Percentiles rank a stretch among this genome's conserved stretches.
Evolutionary conservation across 2,797 vertebrate genomes (phyloP).

Genomic region (Dipus sagitta): DNA sequence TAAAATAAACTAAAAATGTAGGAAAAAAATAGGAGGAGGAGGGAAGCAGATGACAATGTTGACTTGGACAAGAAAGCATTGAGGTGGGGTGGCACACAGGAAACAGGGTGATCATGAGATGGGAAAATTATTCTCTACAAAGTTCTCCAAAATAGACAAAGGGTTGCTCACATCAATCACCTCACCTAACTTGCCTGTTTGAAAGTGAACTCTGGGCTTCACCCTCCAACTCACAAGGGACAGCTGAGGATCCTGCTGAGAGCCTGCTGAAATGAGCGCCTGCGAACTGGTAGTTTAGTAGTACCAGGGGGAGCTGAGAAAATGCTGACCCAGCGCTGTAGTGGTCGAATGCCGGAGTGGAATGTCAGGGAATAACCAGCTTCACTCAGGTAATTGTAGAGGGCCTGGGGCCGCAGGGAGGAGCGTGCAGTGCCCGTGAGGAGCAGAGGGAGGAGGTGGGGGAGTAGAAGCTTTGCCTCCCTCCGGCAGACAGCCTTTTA

Average conservation of each 20-base stretch:
- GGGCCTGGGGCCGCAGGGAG: not conserved
- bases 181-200: not conserved
- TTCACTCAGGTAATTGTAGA: not conserved
- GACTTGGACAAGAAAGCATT: not conserved
- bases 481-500: not conserved
- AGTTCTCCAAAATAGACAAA: not conserved
- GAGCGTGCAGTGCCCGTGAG: not conserved
- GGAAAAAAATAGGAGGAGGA: not conserved
- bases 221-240: not conserved
- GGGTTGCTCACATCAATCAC: not conserved
- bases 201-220: not conserved
- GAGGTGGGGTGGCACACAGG: not conserved
- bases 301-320: not conserved
- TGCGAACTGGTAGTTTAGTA: slow-evolving; percentile 1
- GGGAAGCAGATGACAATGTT: not conserved
- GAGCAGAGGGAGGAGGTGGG: not conserved
- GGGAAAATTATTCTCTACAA: not conserved
- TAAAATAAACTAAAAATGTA: too few relatives aligned
- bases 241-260: not conserved
- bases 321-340: not conserved
- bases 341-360: not conserved
- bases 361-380: not conserved
- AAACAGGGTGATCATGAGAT: not conserved
- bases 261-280: not conserved
- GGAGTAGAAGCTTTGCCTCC: slow-evolving; percentile 22